Percentiles rank a stretch among this genome's conserved stretches.
Conservation (phyloP, 2,888 invertebrate genomes). For the Sussaba pulchella region DNA sequence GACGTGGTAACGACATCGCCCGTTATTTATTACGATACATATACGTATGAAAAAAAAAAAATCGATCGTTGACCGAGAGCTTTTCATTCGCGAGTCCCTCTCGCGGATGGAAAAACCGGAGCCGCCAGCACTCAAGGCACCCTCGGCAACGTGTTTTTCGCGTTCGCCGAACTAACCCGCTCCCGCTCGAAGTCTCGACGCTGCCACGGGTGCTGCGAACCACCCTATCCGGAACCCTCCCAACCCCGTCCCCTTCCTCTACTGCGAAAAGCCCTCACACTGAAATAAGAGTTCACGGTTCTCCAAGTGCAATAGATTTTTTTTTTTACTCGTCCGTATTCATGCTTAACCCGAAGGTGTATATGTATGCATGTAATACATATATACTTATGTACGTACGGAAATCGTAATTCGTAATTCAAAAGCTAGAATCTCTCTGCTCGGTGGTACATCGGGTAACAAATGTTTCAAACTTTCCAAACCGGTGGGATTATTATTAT, state of each 20-base stretch:
- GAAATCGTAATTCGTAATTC: constrained; percentile 33
- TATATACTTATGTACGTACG: too few relatives aligned
- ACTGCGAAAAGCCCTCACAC: constrained; percentile 25
- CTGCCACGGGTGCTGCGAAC: constrained; percentile 22
- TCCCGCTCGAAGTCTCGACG: constrained; percentile 28
- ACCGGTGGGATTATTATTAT: background rate
- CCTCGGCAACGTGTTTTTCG: constrained; percentile 50
- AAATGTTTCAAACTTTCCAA: background rate
- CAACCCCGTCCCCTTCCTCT: background rate
- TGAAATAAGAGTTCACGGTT: constrained; percentile 30
- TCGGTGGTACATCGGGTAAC: background rate
- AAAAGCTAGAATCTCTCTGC: constrained; percentile 1
- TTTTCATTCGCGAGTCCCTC: constrained; percentile 44
- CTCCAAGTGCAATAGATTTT: constrained; percentile 20
- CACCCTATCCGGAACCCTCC: background rate
- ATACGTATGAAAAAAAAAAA: constrained; percentile 46
- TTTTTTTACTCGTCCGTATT: constrained; percentile 8
- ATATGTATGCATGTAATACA: background rate
- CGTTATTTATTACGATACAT: constrained; percentile 31
- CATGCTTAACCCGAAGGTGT: background rate
- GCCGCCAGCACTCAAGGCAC: constrained; percentile 50
- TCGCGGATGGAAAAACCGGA: constrained; percentile 54
- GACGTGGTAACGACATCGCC: constrained; percentile 8
- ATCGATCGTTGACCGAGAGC: constrained; percentile 38
- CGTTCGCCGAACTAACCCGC: constrained; percentile 33